Percentiles rank a stretch among this genome's conserved stretches.
Conservation (phyloP, 2,888 invertebrate species). For the Morpho deidamia region DNA sequence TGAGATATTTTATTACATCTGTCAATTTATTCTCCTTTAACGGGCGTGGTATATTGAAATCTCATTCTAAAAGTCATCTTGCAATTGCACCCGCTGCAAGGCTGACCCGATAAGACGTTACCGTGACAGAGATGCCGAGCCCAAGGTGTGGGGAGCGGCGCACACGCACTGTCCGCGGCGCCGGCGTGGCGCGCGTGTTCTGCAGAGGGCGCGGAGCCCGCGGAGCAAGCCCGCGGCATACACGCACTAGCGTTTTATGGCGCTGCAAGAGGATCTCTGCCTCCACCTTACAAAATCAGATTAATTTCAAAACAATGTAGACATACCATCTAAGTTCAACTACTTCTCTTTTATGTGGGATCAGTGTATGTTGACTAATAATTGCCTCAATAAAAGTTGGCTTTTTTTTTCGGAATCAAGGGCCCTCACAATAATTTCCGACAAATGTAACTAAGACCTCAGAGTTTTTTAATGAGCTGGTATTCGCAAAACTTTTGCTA, state of each 20-base stretch:
- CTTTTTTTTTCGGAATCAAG: too few relatives aligned
- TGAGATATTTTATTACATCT: slow-evolving; percentile 20
- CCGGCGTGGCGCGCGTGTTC: slow-evolving; percentile 70
- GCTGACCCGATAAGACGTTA: slow-evolving; percentile 37
- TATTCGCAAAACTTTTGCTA: too few relatives aligned
- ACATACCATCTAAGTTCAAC: too few relatives aligned
- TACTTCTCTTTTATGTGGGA: too few relatives aligned
- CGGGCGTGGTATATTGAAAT: slow-evolving; percentile 21
- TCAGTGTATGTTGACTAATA: too few relatives aligned
- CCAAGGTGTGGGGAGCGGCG: slow-evolving; percentile 87
- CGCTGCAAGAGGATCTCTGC: slow-evolving; percentile 91
- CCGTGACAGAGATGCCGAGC: slow-evolving; percentile 91
- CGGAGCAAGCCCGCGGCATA: slow-evolving; percentile 76
- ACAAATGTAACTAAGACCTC: too few relatives aligned
- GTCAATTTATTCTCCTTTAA: slow-evolving; percentile 26
- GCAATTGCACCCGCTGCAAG: too few relatives aligned
- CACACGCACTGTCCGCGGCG: slow-evolving; percentile 81
- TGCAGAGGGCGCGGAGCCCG: slow-evolving; percentile 45
- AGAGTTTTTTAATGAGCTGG: too few relatives aligned
- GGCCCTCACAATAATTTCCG: too few relatives aligned
- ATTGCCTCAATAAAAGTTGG: too few relatives aligned
- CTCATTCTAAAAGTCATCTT: too few relatives aligned
- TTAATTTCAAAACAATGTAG: too few relatives aligned
- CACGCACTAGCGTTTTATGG: slow-evolving; percentile 87
- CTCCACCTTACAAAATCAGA: slow-evolving; percentile 79